Evolutionary conservation across 1,140 invertebrate genomes (phyloP).

Genomic region (Asbolus verrucosus): DNA sequence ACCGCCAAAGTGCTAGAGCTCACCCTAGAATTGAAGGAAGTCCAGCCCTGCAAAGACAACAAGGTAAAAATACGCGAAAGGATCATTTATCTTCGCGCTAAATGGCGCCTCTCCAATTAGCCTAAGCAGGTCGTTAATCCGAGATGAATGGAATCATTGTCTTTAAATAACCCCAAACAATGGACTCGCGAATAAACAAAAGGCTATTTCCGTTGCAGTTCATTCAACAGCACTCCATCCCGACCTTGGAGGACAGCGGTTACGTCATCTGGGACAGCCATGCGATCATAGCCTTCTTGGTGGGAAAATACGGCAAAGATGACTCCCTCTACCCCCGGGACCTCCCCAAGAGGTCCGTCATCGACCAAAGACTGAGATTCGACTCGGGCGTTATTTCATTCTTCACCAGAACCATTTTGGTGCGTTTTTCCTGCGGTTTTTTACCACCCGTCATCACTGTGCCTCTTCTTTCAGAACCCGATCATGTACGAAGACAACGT

Average conservation of each 20-base stretch:
- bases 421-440: too few species aligned
- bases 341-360: constrained; percentile 66
- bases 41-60: not conserved
- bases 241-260: constrained; percentile 75
- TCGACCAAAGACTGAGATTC: constrained; percentile 69
- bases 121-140: constrained; percentile 32
- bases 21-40: constrained; percentile 31
- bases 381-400: constrained; percentile 56
- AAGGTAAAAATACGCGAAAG: not conserved
- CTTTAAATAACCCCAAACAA: constrained; percentile 37
- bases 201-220: constrained; percentile 59
- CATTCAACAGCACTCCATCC: constrained; percentile 78
- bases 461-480: not conserved
- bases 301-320: constrained; percentile 69
- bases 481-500: constrained; percentile 3
- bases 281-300: constrained; percentile 70
- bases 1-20: constrained; percentile 28
- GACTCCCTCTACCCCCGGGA: constrained; percentile 72
- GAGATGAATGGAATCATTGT: constrained; percentile 33
- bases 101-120: constrained; percentile 23
- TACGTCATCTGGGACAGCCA: constrained; percentile 65
- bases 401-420: constrained; percentile 29
- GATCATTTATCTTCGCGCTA: not conserved
- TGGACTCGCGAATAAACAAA: not conserved
- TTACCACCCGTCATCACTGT: too few species aligned